Conservation (phyloP, 2,113 vertebrate species). For the Leptobrachium ailaonicum region DNA sequence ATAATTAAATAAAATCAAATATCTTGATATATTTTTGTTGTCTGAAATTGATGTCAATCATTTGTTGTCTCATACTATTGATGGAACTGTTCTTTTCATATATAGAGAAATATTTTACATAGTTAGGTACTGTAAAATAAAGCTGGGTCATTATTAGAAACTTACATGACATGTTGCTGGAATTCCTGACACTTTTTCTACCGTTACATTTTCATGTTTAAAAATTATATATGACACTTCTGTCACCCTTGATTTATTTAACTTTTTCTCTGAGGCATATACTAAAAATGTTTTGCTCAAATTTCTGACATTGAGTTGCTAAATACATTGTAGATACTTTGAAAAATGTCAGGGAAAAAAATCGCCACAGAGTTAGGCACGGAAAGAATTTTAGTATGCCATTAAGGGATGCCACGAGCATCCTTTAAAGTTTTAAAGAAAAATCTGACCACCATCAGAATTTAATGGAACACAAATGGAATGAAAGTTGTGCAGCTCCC, state of each 20-base stretch:
- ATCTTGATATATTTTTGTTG: too few species aligned
- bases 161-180: slow-evolving; percentile 29
- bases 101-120: slow-evolving; percentile 3
- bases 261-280: slow-evolving; percentile 16
- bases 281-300: slow-evolving; percentile 35
- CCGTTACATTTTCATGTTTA: slow-evolving; percentile 7
- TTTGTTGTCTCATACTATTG: too few species aligned
- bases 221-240: slow-evolving; percentile 37
- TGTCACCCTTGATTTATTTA: slow-evolving; percentile 37
- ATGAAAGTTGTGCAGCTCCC: background rate
- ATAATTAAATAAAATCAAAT: too few species aligned
- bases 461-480: too few species aligned
- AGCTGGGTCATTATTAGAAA: slow-evolving; percentile 30
- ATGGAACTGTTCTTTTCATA: background rate
- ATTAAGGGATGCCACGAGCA: too few species aligned
- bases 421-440: too few species aligned
- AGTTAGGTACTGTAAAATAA: background rate
- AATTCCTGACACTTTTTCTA: slow-evolving; percentile 33
- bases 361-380: background rate
- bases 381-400: background rate
- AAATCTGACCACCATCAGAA: too few species aligned
- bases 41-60: too few species aligned
- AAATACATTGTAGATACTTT: slow-evolving; percentile 20
- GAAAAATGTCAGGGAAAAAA: slow-evolving; percentile 7
- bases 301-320: slow-evolving; percentile 30